Evolutionary conservation across 2,888 invertebrate species (phyloP), one percentile per base, ranked within the genome.

Genomic region (Pristionchus maxplancki): DNA sequence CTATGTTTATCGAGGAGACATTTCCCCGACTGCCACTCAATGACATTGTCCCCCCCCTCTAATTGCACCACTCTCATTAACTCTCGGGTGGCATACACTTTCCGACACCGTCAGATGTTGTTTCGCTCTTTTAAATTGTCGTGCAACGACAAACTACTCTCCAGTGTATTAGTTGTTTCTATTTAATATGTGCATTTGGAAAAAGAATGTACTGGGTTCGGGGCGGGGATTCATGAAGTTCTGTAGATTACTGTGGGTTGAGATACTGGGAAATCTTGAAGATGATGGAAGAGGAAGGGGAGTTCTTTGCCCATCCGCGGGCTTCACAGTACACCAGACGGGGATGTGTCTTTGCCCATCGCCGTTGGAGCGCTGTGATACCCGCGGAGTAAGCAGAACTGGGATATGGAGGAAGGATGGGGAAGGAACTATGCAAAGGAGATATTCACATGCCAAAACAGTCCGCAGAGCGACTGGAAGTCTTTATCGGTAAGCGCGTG

Each of bases 301-400:
- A 64, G 71, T 34, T 34, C 71, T 28, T 28, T 17, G 53, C 40
- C 85, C 62, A 64, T 62, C 85, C 64, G 53, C 85, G 53, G 85
- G 85, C 34, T 40, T 64, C 85, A 85, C 85, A 85, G 62, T 20
- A 44, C 37, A 64, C 44, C 64, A 78, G 44, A 44, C 78, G 85
- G 37, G 1, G 62, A 48, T 85, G 85, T 20, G 8, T 15, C n/a
- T 1, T 11, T 85, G 13, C 1, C 28, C 78, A 78, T 85, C 86
- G 50, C 86, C 86, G 86, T 87, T 50, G 71, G 86, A 87, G 67
- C 37, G 71, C 86, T 87, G 86, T 87, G 86, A 87, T 87, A 87
- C 86, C 86, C 86, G 48, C 86, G 71, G 50, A 15, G 37, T 67
- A 44, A 40, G 71, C 28, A 34, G 71, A 34, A 37, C 37, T 20